phyloP scores from a whole-genome alignment of 1,140 invertebrate genomes.

The Cyclina sinensis region DNA sequence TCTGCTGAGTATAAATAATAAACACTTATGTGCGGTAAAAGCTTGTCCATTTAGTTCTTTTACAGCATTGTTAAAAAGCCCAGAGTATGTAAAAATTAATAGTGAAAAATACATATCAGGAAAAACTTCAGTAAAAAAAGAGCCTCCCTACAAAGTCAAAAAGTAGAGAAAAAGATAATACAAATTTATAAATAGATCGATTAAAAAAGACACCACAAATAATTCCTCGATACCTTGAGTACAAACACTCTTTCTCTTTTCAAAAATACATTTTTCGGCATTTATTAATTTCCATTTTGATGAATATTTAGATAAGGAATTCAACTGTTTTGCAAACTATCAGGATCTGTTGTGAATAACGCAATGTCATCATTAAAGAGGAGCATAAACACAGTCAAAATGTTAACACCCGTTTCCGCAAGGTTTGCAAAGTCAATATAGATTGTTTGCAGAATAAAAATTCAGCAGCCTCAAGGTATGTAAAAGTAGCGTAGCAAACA shows the following conservation, averaged over 20 bases:
- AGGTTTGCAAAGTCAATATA: no score
- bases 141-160: slow-evolving; percentile 3
- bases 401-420: no score
- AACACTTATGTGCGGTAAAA: no score
- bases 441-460: no score
- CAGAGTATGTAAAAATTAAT: neutral
- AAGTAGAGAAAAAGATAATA: no score
- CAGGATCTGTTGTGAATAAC: slow-evolving; percentile 27
- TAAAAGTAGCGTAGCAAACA: no score
- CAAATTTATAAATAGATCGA: no score
- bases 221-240: neutral
- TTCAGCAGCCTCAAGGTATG: no score
- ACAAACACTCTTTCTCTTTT: slow-evolving; percentile 12
- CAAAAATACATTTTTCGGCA: slow-evolving; percentile 39
- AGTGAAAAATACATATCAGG: no score
- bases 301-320: slow-evolving; percentile 15
- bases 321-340: slow-evolving; percentile 19
- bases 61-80: neutral
- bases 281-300: slow-evolving; percentile 34
- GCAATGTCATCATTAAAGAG: slow-evolving; percentile 51
- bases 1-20: neutral
- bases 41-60: no score
- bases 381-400: slow-evolving; percentile 56
- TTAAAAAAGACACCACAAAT: neutral
- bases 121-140: neutral